Evolutionary conservation across 2,888 invertebrate genomes (phyloP).

Genomic region (Corbicula japonica): DNA sequence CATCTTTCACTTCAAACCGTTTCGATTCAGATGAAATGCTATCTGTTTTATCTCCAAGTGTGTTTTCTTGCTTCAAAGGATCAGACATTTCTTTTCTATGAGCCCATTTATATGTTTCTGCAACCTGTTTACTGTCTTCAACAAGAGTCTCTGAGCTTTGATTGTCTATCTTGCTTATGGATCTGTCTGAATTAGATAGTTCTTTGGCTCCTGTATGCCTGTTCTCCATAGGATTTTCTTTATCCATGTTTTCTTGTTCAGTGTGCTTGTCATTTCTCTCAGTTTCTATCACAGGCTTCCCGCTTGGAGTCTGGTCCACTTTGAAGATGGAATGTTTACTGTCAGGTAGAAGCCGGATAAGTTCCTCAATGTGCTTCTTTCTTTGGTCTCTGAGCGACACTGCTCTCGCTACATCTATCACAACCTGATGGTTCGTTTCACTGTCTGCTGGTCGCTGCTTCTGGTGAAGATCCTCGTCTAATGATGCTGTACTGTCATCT

Average conservation of each 20-base stretch:
- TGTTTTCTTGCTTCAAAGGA: too few species aligned
- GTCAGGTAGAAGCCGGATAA: constrained; percentile 65
- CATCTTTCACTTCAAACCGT: too few species aligned
- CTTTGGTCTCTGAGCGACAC: constrained; percentile 52
- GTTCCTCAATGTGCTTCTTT: constrained; percentile 61
- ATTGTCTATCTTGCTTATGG: too few species aligned
- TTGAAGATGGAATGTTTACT: constrained; percentile 51
- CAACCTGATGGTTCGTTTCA: constrained; percentile 16
- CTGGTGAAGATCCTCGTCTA: constrained; percentile 40
- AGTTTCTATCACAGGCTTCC: constrained; percentile 2
- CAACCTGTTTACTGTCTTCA: too few species aligned
- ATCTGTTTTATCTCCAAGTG: too few species aligned
- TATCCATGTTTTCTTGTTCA: background rate
- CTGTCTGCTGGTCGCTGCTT: constrained; percentile 22
- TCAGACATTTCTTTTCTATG: too few species aligned
- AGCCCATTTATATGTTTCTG: too few species aligned
- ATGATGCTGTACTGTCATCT: background rate
- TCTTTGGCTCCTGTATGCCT: too few species aligned
- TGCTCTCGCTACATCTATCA: constrained; percentile 39
- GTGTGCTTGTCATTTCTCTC: background rate
- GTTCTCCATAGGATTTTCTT: too few species aligned
- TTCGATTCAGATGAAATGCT: too few species aligned
- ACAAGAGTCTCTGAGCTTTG: too few species aligned
- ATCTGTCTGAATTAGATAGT: too few species aligned
- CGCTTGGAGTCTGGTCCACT: constrained; percentile 17